Base-by-base conservation (phyloP, 2,113 vertebrate species). In the Lipophrys pholis region DNA sequence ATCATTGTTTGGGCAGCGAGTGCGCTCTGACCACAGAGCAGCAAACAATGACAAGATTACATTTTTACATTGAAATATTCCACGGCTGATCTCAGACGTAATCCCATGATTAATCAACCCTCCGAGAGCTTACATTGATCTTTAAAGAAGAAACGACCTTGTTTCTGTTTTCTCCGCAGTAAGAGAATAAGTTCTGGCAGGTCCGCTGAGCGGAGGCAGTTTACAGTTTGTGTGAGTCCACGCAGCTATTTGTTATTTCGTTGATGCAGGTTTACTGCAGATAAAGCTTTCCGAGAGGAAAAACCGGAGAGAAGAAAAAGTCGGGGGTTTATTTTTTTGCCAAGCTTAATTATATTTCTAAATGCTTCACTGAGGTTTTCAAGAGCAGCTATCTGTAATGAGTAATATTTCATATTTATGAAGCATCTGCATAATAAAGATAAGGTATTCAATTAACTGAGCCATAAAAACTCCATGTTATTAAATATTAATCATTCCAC, bases 361-460 rank as follows among this genome's bases (percentile, higher is more conserved):
- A 93, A 93, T 91, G 93, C 93, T 93, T 91, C 87, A 90, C 55
- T 90, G 85, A 73, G 75, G 89, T 89, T 90, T 89, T 91, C 85
- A 84, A 90, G 87, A 92, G 85, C 82, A 93, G 87, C 81, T 92
- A 92, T 93, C 91, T 87, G 86, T 90, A 89, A 92, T 93, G 90
- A 91, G 89, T 92, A 90, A 93, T 93, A 92, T 92, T 92, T 93
- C 89, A 93, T 88, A 94, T 93, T 93, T 94, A 94, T 92, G 86
- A 92, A 92, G 89, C 91, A 93, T 93, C 94, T 94, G 93, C 89
- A 87, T 87, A 88, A 89, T 91, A 92, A 90, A 93, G 94, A 94
- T 94, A 94, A 95, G 92, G 81, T 91, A 92, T 94, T 94, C 89
- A 94, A 93, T 93, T 94, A 94, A 93, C 81, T 57, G 30, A 82